Percentiles rank a stretch among this genome's conserved stretches.
Evolutionary conservation across 2,888 invertebrate genomes (phyloP).

Genomic region (Tortricodes alternella): DNA sequence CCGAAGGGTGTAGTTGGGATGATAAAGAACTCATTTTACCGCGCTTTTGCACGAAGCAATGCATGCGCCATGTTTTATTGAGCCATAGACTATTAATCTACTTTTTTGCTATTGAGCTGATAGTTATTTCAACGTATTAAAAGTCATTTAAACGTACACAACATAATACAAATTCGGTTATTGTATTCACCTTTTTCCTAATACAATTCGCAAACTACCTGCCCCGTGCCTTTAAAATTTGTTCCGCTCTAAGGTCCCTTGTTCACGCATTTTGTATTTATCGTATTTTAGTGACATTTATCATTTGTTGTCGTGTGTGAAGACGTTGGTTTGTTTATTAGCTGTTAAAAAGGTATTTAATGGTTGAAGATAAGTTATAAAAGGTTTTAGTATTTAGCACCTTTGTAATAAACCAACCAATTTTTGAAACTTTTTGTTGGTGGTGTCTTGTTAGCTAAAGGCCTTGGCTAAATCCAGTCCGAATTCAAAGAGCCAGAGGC

Average conservation of each 20-base stretch:
- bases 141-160: not conserved
- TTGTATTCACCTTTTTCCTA: not conserved
- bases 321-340: not conserved
- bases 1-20: slow-evolving; percentile 21
- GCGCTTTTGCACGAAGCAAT: slow-evolving; percentile 19
- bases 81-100: slow-evolving; percentile 13
- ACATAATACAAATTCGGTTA: not conserved
- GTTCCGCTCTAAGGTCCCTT: slow-evolving; percentile 1
- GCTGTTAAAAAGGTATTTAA: slow-evolving; percentile 3
- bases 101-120: not conserved
- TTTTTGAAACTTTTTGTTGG: too few species aligned
- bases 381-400: not conserved
- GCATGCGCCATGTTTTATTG: slow-evolving; percentile 11
- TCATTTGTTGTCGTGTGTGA: slow-evolving; percentile 9
- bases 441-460: too few species aligned
- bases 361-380: not conserved
- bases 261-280: not conserved
- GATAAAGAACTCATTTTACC: slow-evolving; percentile 28
- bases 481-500: too few species aligned
- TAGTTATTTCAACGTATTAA: not conserved
- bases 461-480: too few species aligned
- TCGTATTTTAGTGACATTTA: slow-evolving; percentile 10
- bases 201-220: not conserved
- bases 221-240: not conserved
- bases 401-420: not conserved